Conservation (phyloP, 2,888 invertebrate species). For the Mactromeris polynyma region DNA sequence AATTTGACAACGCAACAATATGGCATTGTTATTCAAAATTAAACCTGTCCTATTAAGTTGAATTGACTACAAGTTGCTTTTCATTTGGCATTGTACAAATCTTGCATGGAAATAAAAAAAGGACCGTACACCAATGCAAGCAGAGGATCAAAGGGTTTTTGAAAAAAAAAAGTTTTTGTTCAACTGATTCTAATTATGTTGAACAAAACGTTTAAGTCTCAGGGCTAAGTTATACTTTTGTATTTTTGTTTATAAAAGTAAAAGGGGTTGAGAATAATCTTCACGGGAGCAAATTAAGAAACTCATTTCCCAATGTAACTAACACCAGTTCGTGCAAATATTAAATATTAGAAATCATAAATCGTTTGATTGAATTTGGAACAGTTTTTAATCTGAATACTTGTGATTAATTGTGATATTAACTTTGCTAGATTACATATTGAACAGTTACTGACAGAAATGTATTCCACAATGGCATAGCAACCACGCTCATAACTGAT, state of each 20-base stretch:
- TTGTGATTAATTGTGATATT: neutral
- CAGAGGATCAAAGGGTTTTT: neutral
- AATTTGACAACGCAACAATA: conserved; percentile 43
- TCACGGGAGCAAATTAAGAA: neutral
- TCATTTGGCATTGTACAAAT: neutral
- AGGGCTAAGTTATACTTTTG: neutral
- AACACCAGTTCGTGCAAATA: neutral
- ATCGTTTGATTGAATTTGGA: neutral
- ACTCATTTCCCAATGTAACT: neutral
- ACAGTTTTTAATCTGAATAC: neutral
- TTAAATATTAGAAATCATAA: neutral
- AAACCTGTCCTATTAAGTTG: neutral
- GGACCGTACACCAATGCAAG: neutral
- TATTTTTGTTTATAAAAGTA: neutral
- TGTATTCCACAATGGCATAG: too few species aligned
- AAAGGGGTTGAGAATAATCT: neutral
- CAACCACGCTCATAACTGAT: too few species aligned
- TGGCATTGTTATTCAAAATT: conserved; percentile 36
- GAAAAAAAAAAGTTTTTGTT: neutral
- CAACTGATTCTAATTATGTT: neutral
- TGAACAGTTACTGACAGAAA: neutral
- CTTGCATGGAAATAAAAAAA: neutral
- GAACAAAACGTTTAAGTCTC: neutral
- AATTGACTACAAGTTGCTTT: neutral
- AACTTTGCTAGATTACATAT: neutral